Evolutionary conservation across 2,888 invertebrate genomes (phyloP).

Genomic region (Cheilosia vulpina): DNA sequence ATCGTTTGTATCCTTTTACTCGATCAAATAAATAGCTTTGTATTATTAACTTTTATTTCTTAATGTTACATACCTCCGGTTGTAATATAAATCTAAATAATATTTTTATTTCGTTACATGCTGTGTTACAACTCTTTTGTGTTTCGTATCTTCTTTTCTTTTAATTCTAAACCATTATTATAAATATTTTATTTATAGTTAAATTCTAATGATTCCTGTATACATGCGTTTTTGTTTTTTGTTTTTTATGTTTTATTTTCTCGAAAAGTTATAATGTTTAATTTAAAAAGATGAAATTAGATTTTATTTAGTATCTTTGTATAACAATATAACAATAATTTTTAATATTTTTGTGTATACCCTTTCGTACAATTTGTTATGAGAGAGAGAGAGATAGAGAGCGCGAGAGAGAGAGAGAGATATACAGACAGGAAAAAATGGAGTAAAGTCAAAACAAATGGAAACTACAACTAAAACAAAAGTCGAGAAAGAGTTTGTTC

Average conservation of each 20-base stretch:
- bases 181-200: conserved; percentile 64
- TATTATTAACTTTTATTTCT: conserved; percentile 52
- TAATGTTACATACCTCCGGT: conserved; percentile 52
- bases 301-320: conserved; percentile 49
- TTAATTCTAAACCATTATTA: conserved; percentile 59
- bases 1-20: conserved; percentile 16
- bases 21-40: conserved; percentile 37
- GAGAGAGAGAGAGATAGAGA: background rate
- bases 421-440: background rate
- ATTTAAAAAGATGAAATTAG: conserved; percentile 47
- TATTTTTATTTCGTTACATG: conserved; percentile 39
- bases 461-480: background rate
- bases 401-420: background rate
- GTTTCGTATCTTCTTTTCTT: conserved; percentile 5
- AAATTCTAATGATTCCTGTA: conserved; percentile 70
- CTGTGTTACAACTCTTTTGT: conserved; percentile 32
- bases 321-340: conserved; percentile 65
- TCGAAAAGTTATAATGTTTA: conserved; percentile 34
- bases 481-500: too few species aligned
- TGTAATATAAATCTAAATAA: conserved; percentile 55
- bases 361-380: conserved; percentile 17
- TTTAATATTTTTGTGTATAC: conserved; percentile 43
- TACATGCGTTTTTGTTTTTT: conserved; percentile 49
- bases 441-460: background rate
- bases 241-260: conserved; percentile 2